Evolutionary conservation across 2,113 vertebrate species (phyloP).

Genomic region (Hippoglossus stenolepis): DNA sequence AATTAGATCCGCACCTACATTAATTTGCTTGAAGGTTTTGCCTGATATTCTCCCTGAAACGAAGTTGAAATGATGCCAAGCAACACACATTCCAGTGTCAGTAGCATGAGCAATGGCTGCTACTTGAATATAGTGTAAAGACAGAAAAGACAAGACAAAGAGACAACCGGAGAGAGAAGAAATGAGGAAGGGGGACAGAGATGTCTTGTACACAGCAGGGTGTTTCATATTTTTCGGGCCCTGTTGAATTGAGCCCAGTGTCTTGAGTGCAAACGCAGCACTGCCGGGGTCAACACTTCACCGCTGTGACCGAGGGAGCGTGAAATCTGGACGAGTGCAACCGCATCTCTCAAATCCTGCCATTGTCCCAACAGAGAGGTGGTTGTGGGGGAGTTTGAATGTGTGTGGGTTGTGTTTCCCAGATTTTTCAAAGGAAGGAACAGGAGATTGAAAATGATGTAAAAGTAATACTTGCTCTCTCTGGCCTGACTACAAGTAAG

Average conservation of each 20-base stretch:
- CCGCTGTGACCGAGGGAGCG: constrained; percentile 51
- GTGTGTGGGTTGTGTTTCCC: constrained; percentile 10
- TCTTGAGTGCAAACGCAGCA: constrained; percentile 19
- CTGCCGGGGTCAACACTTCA: constrained; percentile 35
- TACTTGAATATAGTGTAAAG: constrained; percentile 20
- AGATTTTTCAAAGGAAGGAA: constrained; percentile 4
- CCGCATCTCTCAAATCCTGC: constrained; percentile 52
- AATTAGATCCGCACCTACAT: constrained; percentile 13
- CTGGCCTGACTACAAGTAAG: not conserved
- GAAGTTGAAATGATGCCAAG: constrained; percentile 20
- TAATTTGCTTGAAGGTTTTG: constrained; percentile 29
- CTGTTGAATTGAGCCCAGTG: constrained; percentile 21
- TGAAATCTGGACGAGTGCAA: constrained; percentile 65
- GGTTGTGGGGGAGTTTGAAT: not conserved
- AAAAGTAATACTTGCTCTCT: not conserved
- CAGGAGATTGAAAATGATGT: not conserved
- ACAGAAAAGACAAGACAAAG: not conserved
- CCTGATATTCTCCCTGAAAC: not conserved
- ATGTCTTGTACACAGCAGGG: constrained; percentile 36
- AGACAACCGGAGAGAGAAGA: not conserved
- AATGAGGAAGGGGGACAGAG: constrained; percentile 20
- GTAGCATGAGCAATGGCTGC: constrained; percentile 25
- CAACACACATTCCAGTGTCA: constrained; percentile 51
- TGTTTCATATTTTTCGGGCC: constrained; percentile 36
- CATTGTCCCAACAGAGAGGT: constrained; percentile 59